A percentile compares a stretch with the other conserved stretches of the same genome.
Conservation (phyloP, 2,888 invertebrate genomes). For the Ectropis crepuscularia region DNA sequence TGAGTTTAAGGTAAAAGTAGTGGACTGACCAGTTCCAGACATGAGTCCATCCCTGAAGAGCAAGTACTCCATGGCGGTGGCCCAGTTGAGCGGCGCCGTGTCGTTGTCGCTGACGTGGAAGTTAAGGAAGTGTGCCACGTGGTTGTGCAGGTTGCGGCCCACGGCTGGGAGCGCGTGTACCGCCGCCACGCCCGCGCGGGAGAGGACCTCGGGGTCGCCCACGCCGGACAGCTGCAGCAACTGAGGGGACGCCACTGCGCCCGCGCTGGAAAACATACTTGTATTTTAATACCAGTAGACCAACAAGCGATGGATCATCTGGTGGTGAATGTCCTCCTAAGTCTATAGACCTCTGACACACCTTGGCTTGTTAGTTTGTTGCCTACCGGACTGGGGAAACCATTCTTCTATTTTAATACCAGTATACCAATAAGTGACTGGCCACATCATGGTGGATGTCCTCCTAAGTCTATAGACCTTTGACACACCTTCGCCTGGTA, state of each 20-base stretch:
- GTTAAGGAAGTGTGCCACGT: conserved; percentile 91
- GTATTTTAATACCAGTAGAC: too few relatives aligned
- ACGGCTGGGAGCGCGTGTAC: conserved; percentile 92
- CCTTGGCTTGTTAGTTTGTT: too few relatives aligned
- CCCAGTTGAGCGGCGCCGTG: conserved; percentile 95
- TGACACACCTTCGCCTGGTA: too few relatives aligned
- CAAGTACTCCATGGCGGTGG: conserved; percentile 95
- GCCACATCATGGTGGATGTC: too few relatives aligned
- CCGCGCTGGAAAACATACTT: conserved; percentile 78
- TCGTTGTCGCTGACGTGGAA: conserved; percentile 94
- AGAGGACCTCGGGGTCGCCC: conserved; percentile 90
- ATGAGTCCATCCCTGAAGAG: conserved; percentile 94
- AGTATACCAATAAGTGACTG: too few relatives aligned
- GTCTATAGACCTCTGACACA: too few relatives aligned
- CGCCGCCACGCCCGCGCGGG: conserved; percentile 86
- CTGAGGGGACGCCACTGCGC: conserved; percentile 97
- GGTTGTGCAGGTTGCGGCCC: conserved; percentile 94
- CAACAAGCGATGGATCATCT: too few relatives aligned
- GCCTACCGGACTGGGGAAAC: too few relatives aligned
- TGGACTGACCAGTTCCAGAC: conserved; percentile 90
- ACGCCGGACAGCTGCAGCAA: conserved; percentile 95
- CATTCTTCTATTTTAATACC: too few relatives aligned
- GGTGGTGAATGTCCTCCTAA: too few relatives aligned
- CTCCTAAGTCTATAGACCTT: too few relatives aligned
- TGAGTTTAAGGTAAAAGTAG: too few relatives aligned